Base-by-base conservation (phyloP, 2,797 vertebrate genomes). In the Pangasius mekongensis region DNA sequence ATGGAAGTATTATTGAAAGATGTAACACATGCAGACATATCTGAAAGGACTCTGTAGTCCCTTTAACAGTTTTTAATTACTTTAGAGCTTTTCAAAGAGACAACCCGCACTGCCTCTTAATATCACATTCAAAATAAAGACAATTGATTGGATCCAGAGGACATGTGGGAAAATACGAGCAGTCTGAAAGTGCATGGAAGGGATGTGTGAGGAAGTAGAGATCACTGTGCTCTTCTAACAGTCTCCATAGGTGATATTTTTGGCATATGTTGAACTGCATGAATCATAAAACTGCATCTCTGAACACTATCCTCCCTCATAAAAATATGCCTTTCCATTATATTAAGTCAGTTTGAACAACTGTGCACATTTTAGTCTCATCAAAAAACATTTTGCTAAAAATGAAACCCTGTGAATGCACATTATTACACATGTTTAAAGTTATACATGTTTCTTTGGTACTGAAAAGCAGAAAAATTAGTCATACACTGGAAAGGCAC, bases 31-130 rank as follows among this genome's bases (percentile, higher is more conserved):
- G 33, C 33, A 81, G 7, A 60, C 9, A 24, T 81, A 60, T 60
- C 18, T 58, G 3, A 1, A 49, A 67, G 69, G 54, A 24, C 66
- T 49, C 36, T 64, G 73, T 13, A 56, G 78, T 78, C 64, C 43
- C 39, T 73, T 78, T 30, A 69, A 89, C 84, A 77, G 24, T 84
- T 85, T 91, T 88, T 90, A 87, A 92, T 92, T 88, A 86, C 83
- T 85, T 86, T 71, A 87, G 71, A 91, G 52, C 67, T 73, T 87
- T 89, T 78, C 80, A 62, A 91, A 39, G 66, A 86, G 86, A 74
- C 78, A 86, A 86, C 87, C 87, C 60, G 71, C 83, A 89, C 58
- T 76, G 73, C 62, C 60, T 88, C 80, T 87, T 89, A 89, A 86
- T 86, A 39, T 47, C 83, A 78, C 16, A 81, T 64, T 87, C 36